Percentiles rank a stretch among this genome's conserved stretches.
phyloP scores from a whole-genome alignment of 2,797 vertebrate species.

The Helarctos malayanus region DNA sequence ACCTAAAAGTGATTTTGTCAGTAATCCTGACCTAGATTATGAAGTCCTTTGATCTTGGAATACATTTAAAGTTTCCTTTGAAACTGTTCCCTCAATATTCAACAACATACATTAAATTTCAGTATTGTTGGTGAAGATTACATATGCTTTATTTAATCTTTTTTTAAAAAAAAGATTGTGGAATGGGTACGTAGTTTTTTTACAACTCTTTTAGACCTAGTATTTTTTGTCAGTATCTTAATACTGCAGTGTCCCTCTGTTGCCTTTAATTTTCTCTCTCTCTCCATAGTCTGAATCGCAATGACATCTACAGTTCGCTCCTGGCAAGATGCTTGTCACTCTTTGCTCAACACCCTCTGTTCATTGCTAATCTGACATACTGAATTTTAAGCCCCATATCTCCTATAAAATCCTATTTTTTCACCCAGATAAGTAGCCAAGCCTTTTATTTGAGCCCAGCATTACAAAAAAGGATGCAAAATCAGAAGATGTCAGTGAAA shows the following conservation, averaged over 20 bases:
- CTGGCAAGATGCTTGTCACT: constrained; percentile 20
- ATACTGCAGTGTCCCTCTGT: neutral
- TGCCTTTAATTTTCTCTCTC: neutral
- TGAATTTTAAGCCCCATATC: constrained; percentile 63
- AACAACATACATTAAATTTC: constrained; percentile 52
- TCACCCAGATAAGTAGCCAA: constrained; percentile 49
- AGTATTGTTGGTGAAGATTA: constrained; percentile 38
- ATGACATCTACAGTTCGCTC: constrained; percentile 49
- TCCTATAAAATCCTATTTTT: constrained; percentile 59
- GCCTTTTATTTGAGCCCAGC: constrained; percentile 46
- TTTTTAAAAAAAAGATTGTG: neutral
- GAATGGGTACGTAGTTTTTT: constrained; percentile 21
- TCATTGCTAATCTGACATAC: constrained; percentile 64
- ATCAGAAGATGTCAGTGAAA: constrained; percentile 16
- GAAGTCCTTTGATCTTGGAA: constrained; percentile 73
- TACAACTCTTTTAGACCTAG: constrained; percentile 10
- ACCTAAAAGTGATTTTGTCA: constrained; percentile 71
- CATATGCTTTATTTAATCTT: constrained; percentile 64
- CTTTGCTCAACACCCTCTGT: constrained; percentile 60
- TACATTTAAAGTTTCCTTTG: constrained; percentile 67
- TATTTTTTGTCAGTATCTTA: constrained; percentile 63
- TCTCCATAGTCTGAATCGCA: constrained; percentile 46
- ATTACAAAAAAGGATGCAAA: constrained; percentile 41
- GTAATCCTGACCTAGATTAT: constrained; percentile 68
- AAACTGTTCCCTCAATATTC: constrained; percentile 47